Evolutionary conservation across 2,797 vertebrate genomes (phyloP), one percentile per base, ranked within the genome.

Genomic region (Phoxinus dragarum): DNA sequence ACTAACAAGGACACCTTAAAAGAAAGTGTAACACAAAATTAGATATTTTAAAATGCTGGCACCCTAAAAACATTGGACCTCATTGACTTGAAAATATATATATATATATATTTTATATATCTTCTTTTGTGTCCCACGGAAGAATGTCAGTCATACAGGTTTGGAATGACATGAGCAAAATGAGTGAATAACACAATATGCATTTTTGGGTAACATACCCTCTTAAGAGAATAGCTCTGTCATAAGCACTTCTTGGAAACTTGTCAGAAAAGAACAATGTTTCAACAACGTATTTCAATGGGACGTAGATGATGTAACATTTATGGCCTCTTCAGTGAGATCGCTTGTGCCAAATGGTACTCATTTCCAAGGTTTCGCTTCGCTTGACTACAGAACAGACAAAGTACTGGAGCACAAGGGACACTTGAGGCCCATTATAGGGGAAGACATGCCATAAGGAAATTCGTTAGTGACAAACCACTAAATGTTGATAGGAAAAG

Each of bases 251-350:
- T 72, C 34, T 40, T 47, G 74, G 74, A 71, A 66, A 79, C 47
- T 0, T 10, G 56, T 23, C 36, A 67, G 34, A 84, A 83, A 73
- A 67, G 31, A 59, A 80, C 54, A 44, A 31, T 64, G 31, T 74
- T 66, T 49, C 71, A 49, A 40, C 54, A 74, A 67, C 16, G 5
- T 31, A 19, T 68, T 56, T 61, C 21, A 82, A 21, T 21, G 59
- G 6, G 54, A 17, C 9, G 1, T 16, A 42, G 44, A 54, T 78
- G 73, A 34, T 69, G 82, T 78, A 82, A 84, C 54, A 71, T 80
- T 75, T 75, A 71, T 72, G 31, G 71, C 31, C 40, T 64, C 27
- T 38, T 74, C 14, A 52, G 47, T 80, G 19, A 40, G 17, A 40
- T 44, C 6, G 3, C 2, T n/a, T 49, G 23, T 42, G 72, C 36